phyloP scores from a whole-genome alignment of 2,888 invertebrate genomes.

The Xestia xanthographa region DNA sequence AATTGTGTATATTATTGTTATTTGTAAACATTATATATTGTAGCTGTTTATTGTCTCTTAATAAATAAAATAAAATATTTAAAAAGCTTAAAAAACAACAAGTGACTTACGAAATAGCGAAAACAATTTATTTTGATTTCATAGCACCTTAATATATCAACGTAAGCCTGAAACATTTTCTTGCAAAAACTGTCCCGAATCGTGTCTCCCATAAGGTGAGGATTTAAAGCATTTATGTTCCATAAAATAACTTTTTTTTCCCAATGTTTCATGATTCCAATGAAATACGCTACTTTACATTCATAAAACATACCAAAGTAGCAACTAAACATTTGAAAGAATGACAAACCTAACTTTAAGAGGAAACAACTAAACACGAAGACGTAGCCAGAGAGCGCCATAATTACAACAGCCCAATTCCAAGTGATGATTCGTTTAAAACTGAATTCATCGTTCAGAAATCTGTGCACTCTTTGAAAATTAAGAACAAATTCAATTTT shows the following conservation, averaged over 20 bases:
- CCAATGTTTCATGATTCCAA: slow-evolving; percentile 13
- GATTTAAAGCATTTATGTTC: slow-evolving; percentile 10
- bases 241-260: slow-evolving; percentile 17
- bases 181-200: not conserved
- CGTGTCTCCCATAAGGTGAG: not conserved
- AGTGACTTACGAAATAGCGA: slow-evolving; percentile 17
- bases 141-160: slow-evolving; percentile 27
- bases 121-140: slow-evolving; percentile 7
- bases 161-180: slow-evolving; percentile 12
- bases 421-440: not conserved
- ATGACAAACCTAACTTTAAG: not conserved
- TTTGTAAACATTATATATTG: too few relatives aligned
- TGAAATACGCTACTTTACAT: slow-evolving; percentile 13
- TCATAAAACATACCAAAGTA: slow-evolving; percentile 8
- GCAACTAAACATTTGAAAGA: slow-evolving; percentile 1
- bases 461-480: slow-evolving; percentile 40
- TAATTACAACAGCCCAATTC: slow-evolving; percentile 13
- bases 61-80: too few relatives aligned
- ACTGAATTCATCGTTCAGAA: not conserved
- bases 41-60: too few relatives aligned
- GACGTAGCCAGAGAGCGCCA: not conserved
- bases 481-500: slow-evolving; percentile 12
- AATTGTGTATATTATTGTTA: too few relatives aligned
- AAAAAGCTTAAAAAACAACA: not conserved
- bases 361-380: not conserved